Conservation (phyloP, 2,113 vertebrate species). For the Scartelaos histophorus region DNA sequence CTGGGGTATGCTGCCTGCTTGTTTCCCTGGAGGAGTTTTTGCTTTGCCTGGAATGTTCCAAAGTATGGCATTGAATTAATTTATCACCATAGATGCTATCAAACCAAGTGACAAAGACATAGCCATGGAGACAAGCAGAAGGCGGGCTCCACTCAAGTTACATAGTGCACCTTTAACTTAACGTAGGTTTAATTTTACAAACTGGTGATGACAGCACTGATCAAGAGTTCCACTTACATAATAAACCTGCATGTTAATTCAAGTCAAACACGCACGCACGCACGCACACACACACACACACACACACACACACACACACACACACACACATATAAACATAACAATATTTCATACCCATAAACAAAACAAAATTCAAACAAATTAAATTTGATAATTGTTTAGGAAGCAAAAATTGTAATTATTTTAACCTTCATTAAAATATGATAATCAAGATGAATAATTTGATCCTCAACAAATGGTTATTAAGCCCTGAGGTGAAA, state of each 20-base stretch:
- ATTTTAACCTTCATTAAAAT: not conserved
- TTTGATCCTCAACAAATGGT: slow-evolving; percentile 12
- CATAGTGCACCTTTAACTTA: slow-evolving; percentile 1
- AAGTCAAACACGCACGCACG: no score
- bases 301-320: no score
- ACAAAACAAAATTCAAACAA: not conserved
- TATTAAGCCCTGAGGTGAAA: slow-evolving; percentile 44
- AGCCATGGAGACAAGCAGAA: not conserved
- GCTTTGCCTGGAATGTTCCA: not conserved
- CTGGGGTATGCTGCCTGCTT: not conserved
- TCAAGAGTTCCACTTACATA: slow-evolving; percentile 45
- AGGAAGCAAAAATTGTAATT: slow-evolving; percentile 2
- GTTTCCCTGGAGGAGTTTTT: slow-evolving; percentile 14
- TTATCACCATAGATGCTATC: no score
- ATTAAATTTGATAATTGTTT: not conserved
- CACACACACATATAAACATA: not conserved
- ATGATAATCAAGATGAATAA: not conserved
- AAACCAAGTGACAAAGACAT: no score
- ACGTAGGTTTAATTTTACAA: slow-evolving; percentile 26
- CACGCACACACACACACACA: no score
- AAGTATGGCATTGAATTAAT: no score
- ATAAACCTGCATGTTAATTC: slow-evolving; percentile 2
- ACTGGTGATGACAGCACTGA: slow-evolving; percentile 35
- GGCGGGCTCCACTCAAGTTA: not conserved
- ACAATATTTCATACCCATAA: not conserved